Percentiles rank a stretch among this genome's conserved stretches.
phyloP scores from a whole-genome alignment of 2,113 vertebrate genomes.

The Passer montanus region DNA sequence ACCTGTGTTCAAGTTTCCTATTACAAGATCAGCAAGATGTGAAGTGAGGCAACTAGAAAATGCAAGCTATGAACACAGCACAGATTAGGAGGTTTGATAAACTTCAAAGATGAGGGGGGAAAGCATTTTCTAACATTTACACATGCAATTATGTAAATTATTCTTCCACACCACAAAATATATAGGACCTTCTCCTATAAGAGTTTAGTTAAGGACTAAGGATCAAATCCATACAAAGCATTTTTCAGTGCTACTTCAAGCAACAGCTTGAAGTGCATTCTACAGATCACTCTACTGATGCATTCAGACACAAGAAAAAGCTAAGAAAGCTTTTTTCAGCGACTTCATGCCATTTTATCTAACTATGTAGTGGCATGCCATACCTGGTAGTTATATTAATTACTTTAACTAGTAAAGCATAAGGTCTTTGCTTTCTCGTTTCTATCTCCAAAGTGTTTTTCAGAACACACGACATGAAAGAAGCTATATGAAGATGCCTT shows the following conservation, averaged over 20 bases:
- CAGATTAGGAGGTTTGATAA: slow-evolving; percentile 17
- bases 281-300: background rate
- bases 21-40: slow-evolving; percentile 57
- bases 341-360: slow-evolving; percentile 13
- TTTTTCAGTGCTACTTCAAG: slow-evolving; percentile 30
- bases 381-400: background rate
- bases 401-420: background rate
- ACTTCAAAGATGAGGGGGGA: background rate
- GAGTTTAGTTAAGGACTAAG: background rate
- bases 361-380: background rate
- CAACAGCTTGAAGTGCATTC: background rate
- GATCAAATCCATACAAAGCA: background rate
- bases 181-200: background rate
- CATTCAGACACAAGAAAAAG: background rate
- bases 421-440: slow-evolving; percentile 5
- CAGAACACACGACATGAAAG: slow-evolving; percentile 14
- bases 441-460: slow-evolving; percentile 23
- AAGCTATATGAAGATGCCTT: slow-evolving; percentile 33
- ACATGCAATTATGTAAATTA: background rate
- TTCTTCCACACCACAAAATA: background rate
- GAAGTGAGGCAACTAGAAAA: slow-evolving; percentile 5
- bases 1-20: background rate
- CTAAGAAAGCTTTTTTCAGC: background rate
- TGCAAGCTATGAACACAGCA: slow-evolving; percentile 32
- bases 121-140: background rate